These are phyloP conservation scores for Myotis findleyi DNA, from an alignment of 2,797 vertebrate genomes.

Conservation along the genomic window DNA sequence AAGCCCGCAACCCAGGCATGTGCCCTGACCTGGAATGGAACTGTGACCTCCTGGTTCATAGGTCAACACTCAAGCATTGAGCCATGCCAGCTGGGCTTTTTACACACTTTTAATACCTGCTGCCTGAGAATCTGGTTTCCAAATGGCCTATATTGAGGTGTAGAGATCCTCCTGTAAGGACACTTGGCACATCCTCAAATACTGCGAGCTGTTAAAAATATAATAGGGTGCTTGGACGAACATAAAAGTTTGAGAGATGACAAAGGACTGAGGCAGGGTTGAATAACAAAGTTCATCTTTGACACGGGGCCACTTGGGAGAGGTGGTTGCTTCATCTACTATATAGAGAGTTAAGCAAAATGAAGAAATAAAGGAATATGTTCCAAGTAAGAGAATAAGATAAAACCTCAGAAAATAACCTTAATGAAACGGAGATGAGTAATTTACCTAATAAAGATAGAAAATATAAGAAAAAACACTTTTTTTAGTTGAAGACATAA, in stretches of 20 bases:
- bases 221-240: neutral
- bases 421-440: neutral
- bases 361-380: neutral
- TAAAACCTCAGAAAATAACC: neutral
- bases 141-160: neutral
- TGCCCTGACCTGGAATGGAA: no score
- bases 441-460: neutral
- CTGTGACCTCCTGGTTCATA: no score
- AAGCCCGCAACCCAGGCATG: no score
- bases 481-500: neutral
- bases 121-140: neutral
- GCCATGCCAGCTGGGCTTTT: neutral
- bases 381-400: neutral
- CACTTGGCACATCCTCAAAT: neutral
- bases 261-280: neutral
- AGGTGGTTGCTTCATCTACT: neutral
- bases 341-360: neutral
- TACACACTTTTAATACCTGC: neutral
- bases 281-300: neutral
- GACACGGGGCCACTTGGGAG: neutral
- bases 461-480: neutral
- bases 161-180: neutral
- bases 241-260: neutral
- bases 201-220: neutral
- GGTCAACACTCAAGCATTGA: no score